Conservation (phyloP, 2,888 invertebrate genomes). For the Thecocarcelia acutangulata region DNA sequence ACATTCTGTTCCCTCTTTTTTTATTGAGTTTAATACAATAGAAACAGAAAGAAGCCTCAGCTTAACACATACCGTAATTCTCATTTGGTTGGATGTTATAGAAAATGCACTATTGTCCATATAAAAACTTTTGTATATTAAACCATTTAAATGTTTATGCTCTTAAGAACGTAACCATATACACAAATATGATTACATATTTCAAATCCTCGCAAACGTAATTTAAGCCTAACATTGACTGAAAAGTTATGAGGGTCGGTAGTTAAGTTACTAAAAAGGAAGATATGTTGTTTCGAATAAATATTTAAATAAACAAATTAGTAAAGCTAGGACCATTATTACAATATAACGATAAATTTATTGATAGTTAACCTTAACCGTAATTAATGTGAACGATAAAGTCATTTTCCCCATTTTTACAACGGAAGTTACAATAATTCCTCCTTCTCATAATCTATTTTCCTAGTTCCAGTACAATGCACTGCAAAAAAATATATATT, state of each 20-base stretch:
- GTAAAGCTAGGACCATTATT: no score
- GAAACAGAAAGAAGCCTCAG: conserved; percentile 15
- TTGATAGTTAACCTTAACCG: no score
- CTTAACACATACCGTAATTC: conserved; percentile 36
- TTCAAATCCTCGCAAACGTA: conserved; percentile 21
- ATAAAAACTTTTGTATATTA: conserved; percentile 63
- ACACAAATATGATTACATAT: conserved; percentile 18
- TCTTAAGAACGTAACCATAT: conserved; percentile 27
- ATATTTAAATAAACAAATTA: no score
- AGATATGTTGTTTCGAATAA: no score
- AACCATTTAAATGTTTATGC: conserved; percentile 66
- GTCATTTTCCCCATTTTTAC: no score
- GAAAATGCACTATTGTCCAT: conserved; percentile 63
- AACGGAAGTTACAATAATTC: no score
- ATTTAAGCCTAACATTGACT: conserved; percentile 29
- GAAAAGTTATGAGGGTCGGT: not conserved
- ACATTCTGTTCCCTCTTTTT: conserved; percentile 4
- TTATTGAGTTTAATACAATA: conserved; percentile 6
- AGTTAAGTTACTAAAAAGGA: not conserved
- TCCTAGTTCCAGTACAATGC: no score
- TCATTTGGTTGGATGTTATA: conserved; percentile 46
- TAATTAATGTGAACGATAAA: no score
- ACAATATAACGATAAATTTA: no score
- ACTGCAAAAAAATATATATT: no score
- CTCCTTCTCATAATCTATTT: no score